These are phyloP conservation scores for Drosophila obscura DNA, from an alignment of 1,140 invertebrate genomes.

Conservation along the genomic window DNA sequence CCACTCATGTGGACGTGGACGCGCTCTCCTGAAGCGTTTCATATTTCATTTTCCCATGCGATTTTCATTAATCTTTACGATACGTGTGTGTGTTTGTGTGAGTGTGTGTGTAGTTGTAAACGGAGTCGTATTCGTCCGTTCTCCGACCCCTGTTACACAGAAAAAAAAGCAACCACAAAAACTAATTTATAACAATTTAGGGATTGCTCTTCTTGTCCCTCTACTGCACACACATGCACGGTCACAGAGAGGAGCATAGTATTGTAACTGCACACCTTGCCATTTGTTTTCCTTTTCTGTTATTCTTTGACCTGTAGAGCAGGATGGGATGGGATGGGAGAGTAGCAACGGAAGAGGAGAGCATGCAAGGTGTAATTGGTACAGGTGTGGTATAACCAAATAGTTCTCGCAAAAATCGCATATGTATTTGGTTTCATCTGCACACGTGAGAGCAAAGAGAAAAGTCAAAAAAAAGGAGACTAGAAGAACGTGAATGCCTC, in stretches of 20 bases:
- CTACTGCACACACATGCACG: slow-evolving; percentile 11
- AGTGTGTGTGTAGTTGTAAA: slow-evolving; percentile 29
- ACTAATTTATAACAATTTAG: slow-evolving; percentile 63
- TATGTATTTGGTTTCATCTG: too few species aligned
- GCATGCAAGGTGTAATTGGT: slow-evolving; percentile 3
- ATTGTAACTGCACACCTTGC: slow-evolving; percentile 54
- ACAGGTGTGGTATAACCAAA: too few species aligned
- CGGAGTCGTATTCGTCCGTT: slow-evolving; percentile 20
- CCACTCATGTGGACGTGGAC: slow-evolving; percentile 31
- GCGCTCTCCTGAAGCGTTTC: slow-evolving; percentile 44
- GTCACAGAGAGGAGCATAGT: neutral
- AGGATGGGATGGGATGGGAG: slow-evolving; percentile 22
- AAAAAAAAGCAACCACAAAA: slow-evolving; percentile 37
- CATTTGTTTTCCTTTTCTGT: slow-evolving; percentile 36
- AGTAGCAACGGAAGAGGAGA: neutral
- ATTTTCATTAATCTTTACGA: slow-evolving; percentile 68
- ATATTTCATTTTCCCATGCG: slow-evolving; percentile 75
- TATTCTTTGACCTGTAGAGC: slow-evolving; percentile 51
- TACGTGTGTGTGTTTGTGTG: slow-evolving; percentile 17
- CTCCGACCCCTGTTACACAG: neutral
- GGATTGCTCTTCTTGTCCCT: slow-evolving; percentile 19
- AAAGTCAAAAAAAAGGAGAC: slow-evolving; percentile 21
- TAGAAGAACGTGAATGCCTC: slow-evolving; percentile 6
- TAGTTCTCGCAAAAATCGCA: too few species aligned
- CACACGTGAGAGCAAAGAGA: neutral